A percentile compares a stretch with the other conserved stretches of the same genome.
Evolutionary conservation across 2,888 invertebrate species (phyloP).

Genomic region (Folsomia candida): DNA sequence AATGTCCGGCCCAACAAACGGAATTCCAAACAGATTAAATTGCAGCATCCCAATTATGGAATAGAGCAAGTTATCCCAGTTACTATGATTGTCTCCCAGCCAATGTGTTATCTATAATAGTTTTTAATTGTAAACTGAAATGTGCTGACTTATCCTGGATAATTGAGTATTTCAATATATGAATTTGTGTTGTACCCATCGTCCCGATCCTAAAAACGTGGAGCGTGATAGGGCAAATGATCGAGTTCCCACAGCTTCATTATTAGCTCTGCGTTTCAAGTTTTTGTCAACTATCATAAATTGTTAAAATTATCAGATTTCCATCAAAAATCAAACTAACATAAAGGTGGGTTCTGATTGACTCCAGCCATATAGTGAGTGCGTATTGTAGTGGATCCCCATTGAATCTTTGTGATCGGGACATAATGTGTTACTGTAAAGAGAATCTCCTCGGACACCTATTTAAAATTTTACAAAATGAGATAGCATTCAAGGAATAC

Average conservation of each 20-base stretch:
- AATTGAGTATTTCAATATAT: too few species aligned
- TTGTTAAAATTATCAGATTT: too few species aligned
- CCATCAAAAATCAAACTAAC: too few species aligned
- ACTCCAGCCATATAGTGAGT: slow-evolving; percentile 52
- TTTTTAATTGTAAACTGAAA: too few species aligned
- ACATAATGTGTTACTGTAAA: slow-evolving; percentile 16
- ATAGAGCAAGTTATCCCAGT: slow-evolving; percentile 52
- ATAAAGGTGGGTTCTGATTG: slow-evolving; percentile 47
- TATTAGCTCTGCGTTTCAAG: too few species aligned
- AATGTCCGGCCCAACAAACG: slow-evolving; percentile 54
- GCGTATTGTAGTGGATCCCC: slow-evolving; percentile 52
- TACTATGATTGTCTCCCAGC: slow-evolving; percentile 55
- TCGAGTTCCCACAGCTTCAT: too few species aligned
- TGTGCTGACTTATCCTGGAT: too few species aligned
- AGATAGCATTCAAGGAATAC: too few species aligned
- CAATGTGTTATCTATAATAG: too few species aligned
- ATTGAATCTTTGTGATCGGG: slow-evolving; percentile 17
- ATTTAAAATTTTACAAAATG: too few species aligned
- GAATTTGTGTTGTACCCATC: slow-evolving; percentile 75
- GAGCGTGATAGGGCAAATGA: slow-evolving; percentile 76
- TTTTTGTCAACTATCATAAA: too few species aligned
- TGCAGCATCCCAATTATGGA: slow-evolving; percentile 51
- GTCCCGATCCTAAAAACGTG: slow-evolving; percentile 72
- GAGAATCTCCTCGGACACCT: neutral
- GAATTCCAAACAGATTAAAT: slow-evolving; percentile 36